Conservation (phyloP, 2,113 vertebrate genomes). For the Hemiprocne comata region DNA sequence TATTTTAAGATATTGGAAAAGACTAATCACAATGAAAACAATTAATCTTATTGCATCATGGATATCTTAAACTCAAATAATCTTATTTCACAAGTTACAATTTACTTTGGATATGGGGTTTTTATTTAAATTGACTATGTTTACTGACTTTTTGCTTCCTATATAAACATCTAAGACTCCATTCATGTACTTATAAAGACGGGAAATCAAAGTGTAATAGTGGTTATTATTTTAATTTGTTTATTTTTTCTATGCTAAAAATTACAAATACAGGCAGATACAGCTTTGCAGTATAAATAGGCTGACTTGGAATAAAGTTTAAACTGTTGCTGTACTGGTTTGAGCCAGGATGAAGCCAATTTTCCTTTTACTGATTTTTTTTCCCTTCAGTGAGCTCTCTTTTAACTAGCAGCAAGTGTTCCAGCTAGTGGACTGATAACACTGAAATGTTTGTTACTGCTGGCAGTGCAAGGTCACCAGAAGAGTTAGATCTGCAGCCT, state of each 20-base stretch:
- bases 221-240: neutral
- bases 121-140: neutral
- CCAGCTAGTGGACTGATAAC: no score
- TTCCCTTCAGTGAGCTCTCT: no score
- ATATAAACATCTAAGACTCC: neutral
- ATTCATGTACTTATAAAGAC: constrained; percentile 14
- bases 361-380: no score
- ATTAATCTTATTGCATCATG: neutral
- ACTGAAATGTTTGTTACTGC: no score
- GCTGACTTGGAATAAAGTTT: neutral
- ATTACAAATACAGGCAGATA: neutral
- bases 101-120: rapidly evolving
- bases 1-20: neutral
- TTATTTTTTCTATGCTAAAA: constrained; percentile 25
- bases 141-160: neutral
- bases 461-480: no score
- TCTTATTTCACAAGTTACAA: neutral
- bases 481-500: no score
- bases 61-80: neutral
- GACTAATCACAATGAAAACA: neutral
- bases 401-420: no score
- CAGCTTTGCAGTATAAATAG: neutral
- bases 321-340: no score
- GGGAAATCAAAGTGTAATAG: neutral
- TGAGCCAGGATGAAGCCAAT: no score